Percentiles rank a stretch among this genome's conserved stretches.
Evolutionary conservation across 1,140 invertebrate species (phyloP).

Genomic region (Pseudomyrmex pallidus): DNA sequence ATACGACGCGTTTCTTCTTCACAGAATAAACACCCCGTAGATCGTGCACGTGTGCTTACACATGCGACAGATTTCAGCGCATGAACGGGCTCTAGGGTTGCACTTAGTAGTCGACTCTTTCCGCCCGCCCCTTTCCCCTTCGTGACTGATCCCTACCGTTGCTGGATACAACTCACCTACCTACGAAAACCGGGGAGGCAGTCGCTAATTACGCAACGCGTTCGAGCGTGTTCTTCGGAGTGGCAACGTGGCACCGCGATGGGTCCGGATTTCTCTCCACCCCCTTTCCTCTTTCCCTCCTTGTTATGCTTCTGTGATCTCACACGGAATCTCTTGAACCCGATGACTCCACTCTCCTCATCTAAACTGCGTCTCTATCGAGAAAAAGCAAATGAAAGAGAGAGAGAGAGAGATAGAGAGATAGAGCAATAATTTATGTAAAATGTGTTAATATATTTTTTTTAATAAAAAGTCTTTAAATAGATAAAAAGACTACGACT

Average conservation of each 20-base stretch:
- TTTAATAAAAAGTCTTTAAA: neutral
- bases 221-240: slow-evolving; percentile 74
- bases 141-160: slow-evolving; percentile 42
- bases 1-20: neutral
- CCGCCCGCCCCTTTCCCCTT: slow-evolving; percentile 42
- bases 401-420: too few species aligned
- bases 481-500: neutral
- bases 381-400: neutral
- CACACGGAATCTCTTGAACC: slow-evolving; percentile 20
- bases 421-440: neutral
- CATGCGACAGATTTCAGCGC: slow-evolving; percentile 62
- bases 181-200: slow-evolving; percentile 74
- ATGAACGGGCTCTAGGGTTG: slow-evolving; percentile 60
- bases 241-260: slow-evolving; percentile 69
- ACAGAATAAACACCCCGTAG: slow-evolving; percentile 60
- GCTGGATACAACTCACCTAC: slow-evolving; percentile 58
- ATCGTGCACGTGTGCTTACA: slow-evolving; percentile 62
- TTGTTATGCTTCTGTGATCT: neutral
- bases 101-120: slow-evolving; percentile 54
- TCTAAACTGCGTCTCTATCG: slow-evolving; percentile 56
- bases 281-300: slow-evolving; percentile 8
- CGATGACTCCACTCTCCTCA: slow-evolving; percentile 11
- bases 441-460: neutral
- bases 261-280: slow-evolving; percentile 65
- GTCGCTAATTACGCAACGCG: slow-evolving; percentile 78